phyloP scores from a whole-genome alignment of 2,113 vertebrate genomes.

The Phalacrocorax brasilianus region DNA sequence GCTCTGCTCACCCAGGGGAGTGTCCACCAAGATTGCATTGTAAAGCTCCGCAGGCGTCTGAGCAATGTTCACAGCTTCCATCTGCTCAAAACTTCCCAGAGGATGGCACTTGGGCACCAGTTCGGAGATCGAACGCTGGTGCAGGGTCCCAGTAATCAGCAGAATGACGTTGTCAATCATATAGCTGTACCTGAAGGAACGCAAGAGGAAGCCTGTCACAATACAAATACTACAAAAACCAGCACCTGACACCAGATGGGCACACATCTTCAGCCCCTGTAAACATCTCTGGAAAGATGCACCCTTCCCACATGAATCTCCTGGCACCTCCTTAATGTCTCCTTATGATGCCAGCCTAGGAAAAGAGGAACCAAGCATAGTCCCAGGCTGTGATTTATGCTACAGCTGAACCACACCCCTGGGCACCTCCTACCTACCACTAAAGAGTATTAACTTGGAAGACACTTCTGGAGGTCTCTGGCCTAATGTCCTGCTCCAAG shows the following conservation, averaged over 20 bases:
- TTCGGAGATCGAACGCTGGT: constrained; percentile 94
- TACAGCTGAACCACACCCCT: not conserved
- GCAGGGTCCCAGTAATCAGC: constrained; percentile 95
- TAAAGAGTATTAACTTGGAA: not conserved
- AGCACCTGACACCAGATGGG: not conserved
- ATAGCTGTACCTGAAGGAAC: constrained; percentile 89
- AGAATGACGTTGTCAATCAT: constrained; percentile 99
- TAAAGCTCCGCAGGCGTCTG: constrained; percentile 98
- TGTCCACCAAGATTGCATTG: constrained; percentile 98
- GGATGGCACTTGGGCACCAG: constrained; percentile 98
- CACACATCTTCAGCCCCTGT: not conserved
- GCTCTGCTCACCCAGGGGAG: constrained; percentile 85
- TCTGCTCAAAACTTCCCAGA: constrained; percentile 97
- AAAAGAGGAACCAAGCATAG: not conserved
- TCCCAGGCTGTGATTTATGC: not conserved
- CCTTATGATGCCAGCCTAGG: not conserved
- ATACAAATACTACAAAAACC: not conserved
- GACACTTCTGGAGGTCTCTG: not conserved
- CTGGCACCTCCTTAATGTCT: not conserved
- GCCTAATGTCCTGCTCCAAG: not conserved
- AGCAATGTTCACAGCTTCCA: constrained; percentile 98
- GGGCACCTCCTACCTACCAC: not conserved
- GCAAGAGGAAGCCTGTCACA: not conserved
- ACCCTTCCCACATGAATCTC: not conserved
- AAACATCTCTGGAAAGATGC: not conserved